Base-by-base conservation (phyloP, 1,140 invertebrate species). In the Oreohelix idahoensis region DNA sequence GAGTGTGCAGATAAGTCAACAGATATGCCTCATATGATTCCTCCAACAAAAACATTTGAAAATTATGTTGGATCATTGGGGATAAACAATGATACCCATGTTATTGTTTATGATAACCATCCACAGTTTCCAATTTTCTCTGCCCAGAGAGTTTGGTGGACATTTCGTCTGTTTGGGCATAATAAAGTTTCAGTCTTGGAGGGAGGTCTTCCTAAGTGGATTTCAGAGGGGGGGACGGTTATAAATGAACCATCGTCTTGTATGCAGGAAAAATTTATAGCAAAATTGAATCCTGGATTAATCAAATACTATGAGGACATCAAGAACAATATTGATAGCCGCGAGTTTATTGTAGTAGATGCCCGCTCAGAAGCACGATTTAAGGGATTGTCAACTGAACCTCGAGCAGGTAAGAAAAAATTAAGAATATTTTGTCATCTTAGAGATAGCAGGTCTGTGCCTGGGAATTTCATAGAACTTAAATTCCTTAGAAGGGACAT, bases 91-190 rank as follows among this genome's bases (percentile, higher is more conserved):
- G 71, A 90, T 23, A 91, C 90, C 0, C 89, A 91, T 81, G 90
- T 92, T 70, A 81, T 92, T 75, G 88, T 92, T 17, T 92, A 92
- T 87, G 91, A 92, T 79, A 89, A 86, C 36, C 88, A 89, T 83
- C 83, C 86, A 42, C 83, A 84, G 23, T 88, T 88, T 81, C 89
- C 90, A 0, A 51, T 91, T 17, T 91, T 91, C 75, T 91, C 90
- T 20, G 90, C 91, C 11, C 90, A 86, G 26, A 74, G 92, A 69
- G 90, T 88, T 69, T 92, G 92, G 92, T 92, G 90, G 89, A 91
- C 87, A 45, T 91, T 92, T 77, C 82, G 85, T 74, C 83, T 88
- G 0, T 92, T 91, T 85, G 92, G 92, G 29, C 90, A 92, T 82
- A 53, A 87, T 13, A 75, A 73, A 4, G 87, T 92, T 23, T 92